A percentile compares a stretch with the other conserved stretches of the same genome.
These are phyloP conservation scores for Microcebus ravelobensis DNA, from an alignment of 2,113 vertebrate species.

Conservation along the genomic window DNA sequence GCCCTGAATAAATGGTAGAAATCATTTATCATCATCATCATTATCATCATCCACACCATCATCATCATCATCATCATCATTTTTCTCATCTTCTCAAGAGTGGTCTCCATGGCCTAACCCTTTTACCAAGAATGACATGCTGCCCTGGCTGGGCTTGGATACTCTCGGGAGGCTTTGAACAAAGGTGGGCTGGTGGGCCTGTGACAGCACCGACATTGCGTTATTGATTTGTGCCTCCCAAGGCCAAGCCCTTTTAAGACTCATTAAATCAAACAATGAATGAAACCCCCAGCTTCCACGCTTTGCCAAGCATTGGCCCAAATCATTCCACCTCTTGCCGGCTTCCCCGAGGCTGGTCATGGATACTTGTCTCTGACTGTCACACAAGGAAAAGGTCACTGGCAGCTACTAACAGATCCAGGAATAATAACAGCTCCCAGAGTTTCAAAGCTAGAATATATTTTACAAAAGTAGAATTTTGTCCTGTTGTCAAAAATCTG, in stretches of 20 bases:
- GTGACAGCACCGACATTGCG: background rate
- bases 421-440: slow-evolving; percentile 29
- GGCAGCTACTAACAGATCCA: slow-evolving; percentile 12
- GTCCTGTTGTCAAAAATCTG: background rate
- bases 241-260: background rate
- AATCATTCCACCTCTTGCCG: background rate
- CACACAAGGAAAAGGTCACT: background rate
- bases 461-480: slow-evolving; percentile 8
- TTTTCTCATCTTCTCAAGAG: background rate
- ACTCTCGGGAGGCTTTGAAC: background rate
- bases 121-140: background rate
- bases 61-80: no score
- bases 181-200: background rate
- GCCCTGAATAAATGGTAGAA: background rate
- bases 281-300: background rate
- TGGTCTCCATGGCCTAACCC: background rate
- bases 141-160: background rate
- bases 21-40: background rate
- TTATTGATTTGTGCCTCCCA: slow-evolving; percentile 46
- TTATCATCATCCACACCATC: no score
- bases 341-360: background rate
- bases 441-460: background rate
- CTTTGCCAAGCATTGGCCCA: background rate
- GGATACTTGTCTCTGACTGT: slow-evolving; percentile 47
- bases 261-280: slow-evolving; percentile 52